Base-by-base conservation (phyloP, 2,888 invertebrate genomes). In the Epirrhoe tristata region DNA sequence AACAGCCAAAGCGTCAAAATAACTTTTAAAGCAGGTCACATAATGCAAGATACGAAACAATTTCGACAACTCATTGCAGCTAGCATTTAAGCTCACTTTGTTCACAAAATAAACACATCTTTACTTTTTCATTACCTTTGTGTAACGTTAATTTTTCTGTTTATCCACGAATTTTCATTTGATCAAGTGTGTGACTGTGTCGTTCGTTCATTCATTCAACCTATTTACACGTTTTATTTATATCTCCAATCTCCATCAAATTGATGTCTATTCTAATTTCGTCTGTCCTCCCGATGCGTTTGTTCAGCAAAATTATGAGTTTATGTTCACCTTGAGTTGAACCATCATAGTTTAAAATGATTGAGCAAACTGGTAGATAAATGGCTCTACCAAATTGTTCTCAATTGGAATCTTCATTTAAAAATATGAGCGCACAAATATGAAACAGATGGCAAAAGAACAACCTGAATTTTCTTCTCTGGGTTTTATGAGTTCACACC, bases 161-260 rank as follows among this genome's bases (percentile, higher is more conserved):
- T n/a, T 24, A 16, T 32, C 10, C 24, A 17, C 31, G 62, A 72
- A 70, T 69, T 63, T 36, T 14, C 24, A 66, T 70, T 64, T 58
- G 46, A 51, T 66, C 66, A 66, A 55, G 46, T 61, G 66, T 52
- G 58, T 62, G 66, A 63, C 65, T 55, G 6, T 55, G 16, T 43
- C 53, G 58, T 61, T 64, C 69, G 52, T 59, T 58, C 73, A 70
- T 69, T 75, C 76, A 72, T 73, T 80, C 80, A 73, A 71, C 83
- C 81, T 86, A 85, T 84, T 84, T 84, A 81, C 81, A 78, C 79
- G 77, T 77, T 83, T 76, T 84, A 83, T 80, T 83, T 82, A 81
- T 76, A 82, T 75, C 76, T n/a, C 52, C 63, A 66, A 82, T 75
- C 76, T n/a, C 52, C 63, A 66, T 64, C 43, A 79, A 80, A 77